Conservation (phyloP, 2,888 invertebrate species). For the Phengaris alcon region DNA sequence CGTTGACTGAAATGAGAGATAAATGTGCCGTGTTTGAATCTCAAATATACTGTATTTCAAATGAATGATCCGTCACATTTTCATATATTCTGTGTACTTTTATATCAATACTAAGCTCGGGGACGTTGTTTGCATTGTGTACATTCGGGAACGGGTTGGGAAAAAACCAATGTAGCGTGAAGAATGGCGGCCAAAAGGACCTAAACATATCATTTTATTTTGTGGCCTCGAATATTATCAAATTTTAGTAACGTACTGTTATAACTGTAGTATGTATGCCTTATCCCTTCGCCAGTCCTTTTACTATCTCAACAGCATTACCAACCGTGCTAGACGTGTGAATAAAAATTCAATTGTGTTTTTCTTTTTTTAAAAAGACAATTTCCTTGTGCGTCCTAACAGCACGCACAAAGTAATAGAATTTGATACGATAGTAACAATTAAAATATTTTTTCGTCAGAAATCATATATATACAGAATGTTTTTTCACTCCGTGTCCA, state of each 20-base stretch:
- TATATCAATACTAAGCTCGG: conserved; percentile 8
- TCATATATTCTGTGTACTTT: conserved; percentile 10
- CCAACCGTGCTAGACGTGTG: too few species aligned
- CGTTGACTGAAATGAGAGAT: too few species aligned
- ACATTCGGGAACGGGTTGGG: conserved; percentile 25
- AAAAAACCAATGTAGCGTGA: conserved; percentile 36
- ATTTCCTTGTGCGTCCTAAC: too few species aligned
- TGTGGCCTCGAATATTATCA: conserved; percentile 16
- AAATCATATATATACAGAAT: too few species aligned
- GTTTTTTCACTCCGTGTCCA: too few species aligned
- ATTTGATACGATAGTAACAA: too few species aligned
- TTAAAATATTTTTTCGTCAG: too few species aligned
- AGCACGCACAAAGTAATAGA: too few species aligned
- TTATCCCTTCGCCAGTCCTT: too few species aligned
- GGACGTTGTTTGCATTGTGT: conserved; percentile 17
- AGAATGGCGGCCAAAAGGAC: conserved; percentile 34
- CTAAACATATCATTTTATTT: conserved; percentile 34
- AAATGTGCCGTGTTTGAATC: not conserved
- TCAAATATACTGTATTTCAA: not conserved
- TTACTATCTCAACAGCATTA: too few species aligned
- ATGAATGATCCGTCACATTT: conserved; percentile 16
- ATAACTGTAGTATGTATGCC: not conserved
- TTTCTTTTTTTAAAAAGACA: too few species aligned
- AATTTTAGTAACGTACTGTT: not conserved
- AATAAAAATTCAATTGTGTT: too few species aligned